These are phyloP conservation scores for Crotalus helleri DNA, from an alignment of 2,113 vertebrate genomes.

Conservation along the genomic window DNA sequence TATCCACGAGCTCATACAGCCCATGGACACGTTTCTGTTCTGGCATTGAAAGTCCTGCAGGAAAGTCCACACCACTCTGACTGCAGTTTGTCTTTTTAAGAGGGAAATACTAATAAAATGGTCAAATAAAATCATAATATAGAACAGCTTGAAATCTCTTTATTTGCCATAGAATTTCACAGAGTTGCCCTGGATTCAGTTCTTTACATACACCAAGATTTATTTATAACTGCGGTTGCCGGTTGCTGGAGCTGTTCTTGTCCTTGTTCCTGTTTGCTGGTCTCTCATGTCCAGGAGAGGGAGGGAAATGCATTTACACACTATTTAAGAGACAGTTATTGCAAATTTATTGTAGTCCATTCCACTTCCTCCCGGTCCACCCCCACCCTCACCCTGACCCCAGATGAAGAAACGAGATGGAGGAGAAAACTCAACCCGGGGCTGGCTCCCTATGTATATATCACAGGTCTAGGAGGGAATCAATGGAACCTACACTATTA, in stretches of 20 bases:
- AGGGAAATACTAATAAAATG: slow-evolving; percentile 61
- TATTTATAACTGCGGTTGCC: slow-evolving; percentile 10
- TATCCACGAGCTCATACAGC: neutral
- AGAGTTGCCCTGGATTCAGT: slow-evolving; percentile 56
- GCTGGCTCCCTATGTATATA: neutral
- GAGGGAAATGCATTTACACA: slow-evolving; percentile 50
- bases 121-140: slow-evolving; percentile 66
- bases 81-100: slow-evolving; percentile 59
- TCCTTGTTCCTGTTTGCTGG: neutral
- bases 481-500: neutral
- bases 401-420: neutral
- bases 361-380: neutral
- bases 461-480: neutral
- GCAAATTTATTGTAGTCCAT: slow-evolving; percentile 28
- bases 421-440: neutral
- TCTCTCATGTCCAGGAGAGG: slow-evolving; percentile 1
- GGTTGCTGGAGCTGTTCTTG: neutral
- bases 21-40: neutral
- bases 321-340: slow-evolving; percentile 27
- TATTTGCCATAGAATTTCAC: slow-evolving; percentile 68
- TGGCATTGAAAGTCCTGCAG: slow-evolving; percentile 27
- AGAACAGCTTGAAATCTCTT: slow-evolving; percentile 67
- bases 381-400: neutral
- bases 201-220: slow-evolving; percentile 57
- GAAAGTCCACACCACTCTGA: slow-evolving; percentile 42